Evolutionary conservation across 2,797 vertebrate genomes (phyloP).

Genomic region (Oceanodroma leucorhoa): DNA sequence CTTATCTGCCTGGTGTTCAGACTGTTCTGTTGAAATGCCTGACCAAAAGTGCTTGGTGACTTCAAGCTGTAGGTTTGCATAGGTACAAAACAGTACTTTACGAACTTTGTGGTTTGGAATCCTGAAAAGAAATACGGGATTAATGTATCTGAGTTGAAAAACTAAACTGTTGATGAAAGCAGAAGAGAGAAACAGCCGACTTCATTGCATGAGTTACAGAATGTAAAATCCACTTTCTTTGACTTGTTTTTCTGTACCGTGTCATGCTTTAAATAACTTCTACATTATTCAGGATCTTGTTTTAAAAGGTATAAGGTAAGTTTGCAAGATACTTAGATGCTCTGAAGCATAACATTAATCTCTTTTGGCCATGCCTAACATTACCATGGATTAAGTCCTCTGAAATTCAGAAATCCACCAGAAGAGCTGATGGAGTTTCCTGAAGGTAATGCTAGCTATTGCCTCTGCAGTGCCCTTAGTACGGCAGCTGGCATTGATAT

Average conservation of each 20-base stretch:
- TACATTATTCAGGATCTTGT: neutral
- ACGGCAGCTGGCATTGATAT: neutral
- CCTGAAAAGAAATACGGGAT: neutral
- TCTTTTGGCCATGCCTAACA: neutral
- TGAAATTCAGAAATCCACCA: neutral
- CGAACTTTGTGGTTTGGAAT: neutral
- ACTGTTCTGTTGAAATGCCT: neutral
- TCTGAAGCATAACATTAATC: neutral
- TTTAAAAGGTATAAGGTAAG: neutral
- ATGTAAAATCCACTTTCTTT: neutral
- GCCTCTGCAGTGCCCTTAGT: neutral
- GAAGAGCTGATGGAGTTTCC: neutral
- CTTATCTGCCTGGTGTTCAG: neutral
- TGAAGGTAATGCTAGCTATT: neutral
- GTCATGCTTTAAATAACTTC: neutral
- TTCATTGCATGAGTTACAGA: neutral
- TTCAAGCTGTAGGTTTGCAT: neutral
- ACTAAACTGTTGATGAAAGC: neutral
- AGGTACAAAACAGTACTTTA: neutral
- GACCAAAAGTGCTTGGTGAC: neutral
- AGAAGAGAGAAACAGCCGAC: neutral
- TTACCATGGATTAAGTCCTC: neutral
- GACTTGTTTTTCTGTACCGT: accelerated
- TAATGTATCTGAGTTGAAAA: neutral
- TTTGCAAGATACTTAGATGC: neutral